Percentiles rank a stretch among this genome's conserved stretches.
Conservation (phyloP, 1,140 invertebrate species). For the Belonocnema kinseyi region DNA sequence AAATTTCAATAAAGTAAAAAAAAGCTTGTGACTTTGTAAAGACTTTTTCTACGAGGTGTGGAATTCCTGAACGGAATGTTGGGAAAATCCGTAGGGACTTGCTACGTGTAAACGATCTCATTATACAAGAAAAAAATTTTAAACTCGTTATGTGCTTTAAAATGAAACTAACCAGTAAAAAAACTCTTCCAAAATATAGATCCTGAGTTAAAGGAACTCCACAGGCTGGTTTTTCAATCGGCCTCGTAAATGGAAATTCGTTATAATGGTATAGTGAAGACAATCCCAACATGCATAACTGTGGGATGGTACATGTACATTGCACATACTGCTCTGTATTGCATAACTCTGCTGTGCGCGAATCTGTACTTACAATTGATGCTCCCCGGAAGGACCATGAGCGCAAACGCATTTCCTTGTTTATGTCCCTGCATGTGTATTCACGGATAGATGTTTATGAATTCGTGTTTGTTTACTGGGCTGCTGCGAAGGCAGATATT, state of each 20-base stretch:
- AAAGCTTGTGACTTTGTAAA: too few relatives aligned
- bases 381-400: conserved; percentile 24
- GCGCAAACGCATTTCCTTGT: conserved; percentile 24
- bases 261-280: conserved; percentile 29
- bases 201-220: conserved; percentile 31
- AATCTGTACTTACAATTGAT: conserved; percentile 20
- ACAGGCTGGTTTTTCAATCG: conserved; percentile 18
- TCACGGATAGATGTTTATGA: background rate
- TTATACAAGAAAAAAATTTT: background rate
- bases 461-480: conserved; percentile 14
- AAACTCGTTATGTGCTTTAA: background rate
- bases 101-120: too few relatives aligned
- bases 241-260: conserved; percentile 19
- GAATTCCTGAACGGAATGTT: too few relatives aligned
- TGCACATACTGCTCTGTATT: background rate
- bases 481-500: conserved; percentile 12
- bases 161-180: background rate
- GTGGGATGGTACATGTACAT: too few relatives aligned
- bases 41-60: too few relatives aligned
- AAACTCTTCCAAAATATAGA: background rate
- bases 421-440: background rate
- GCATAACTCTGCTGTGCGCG: background rate
- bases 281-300: conserved; percentile 25
- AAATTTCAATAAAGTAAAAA: too few relatives aligned
- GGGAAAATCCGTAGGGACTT: too few relatives aligned